Evolutionary conservation across 2,888 invertebrate species (phyloP).

Genomic region (Phaedon cochleariae): DNA sequence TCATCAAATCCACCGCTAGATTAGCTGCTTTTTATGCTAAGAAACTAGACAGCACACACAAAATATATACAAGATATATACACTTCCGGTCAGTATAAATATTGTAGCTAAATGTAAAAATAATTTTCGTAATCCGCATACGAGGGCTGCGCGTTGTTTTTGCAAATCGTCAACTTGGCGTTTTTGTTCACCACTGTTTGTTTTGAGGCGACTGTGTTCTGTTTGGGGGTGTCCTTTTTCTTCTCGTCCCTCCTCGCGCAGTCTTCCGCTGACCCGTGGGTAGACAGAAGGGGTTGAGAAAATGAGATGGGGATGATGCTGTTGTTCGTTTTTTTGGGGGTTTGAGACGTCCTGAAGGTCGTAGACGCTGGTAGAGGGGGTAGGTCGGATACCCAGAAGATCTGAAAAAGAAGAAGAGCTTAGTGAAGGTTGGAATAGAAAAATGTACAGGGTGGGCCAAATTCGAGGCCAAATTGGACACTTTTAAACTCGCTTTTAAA

Average conservation of each 20-base stretch:
- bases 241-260: constrained; percentile 31
- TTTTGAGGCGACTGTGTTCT: constrained; percentile 13
- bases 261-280: constrained; percentile 45
- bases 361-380: constrained; percentile 61
- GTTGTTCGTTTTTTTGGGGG: constrained; percentile 31
- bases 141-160: constrained; percentile 50
- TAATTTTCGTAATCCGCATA: constrained; percentile 74
- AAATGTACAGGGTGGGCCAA: neutral
- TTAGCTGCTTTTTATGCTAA: neutral
- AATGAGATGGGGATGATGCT: constrained; percentile 58
- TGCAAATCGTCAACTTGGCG: constrained; percentile 53
- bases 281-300: constrained; percentile 55
- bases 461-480: too few species aligned
- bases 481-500: too few species aligned
- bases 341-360: constrained; percentile 47
- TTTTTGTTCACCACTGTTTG: constrained; percentile 44
- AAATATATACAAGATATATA: neutral
- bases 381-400: constrained; percentile 67
- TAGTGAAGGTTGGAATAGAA: neutral
- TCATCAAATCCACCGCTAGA: neutral
- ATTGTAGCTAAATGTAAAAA: constrained; percentile 68
- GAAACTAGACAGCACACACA: neutral
- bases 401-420: constrained; percentile 57
- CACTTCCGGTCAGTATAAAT: neutral
- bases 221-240: constrained; percentile 47